Evolutionary conservation across 2,888 invertebrate genomes (phyloP).

Genomic region (Aphrophora alni): DNA sequence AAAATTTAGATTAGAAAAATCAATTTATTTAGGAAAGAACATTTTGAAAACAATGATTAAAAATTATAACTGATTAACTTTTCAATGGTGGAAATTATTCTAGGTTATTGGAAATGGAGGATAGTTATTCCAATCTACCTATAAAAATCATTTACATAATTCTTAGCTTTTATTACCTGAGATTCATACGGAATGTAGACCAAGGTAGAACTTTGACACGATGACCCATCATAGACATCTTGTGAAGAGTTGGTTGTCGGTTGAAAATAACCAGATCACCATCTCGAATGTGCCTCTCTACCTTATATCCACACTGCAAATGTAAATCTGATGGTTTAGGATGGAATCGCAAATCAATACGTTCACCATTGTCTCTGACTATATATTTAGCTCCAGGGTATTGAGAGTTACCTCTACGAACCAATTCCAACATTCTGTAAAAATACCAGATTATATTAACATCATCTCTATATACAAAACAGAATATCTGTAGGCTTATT

Average conservation of each 20-base stretch:
- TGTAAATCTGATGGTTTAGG: slow-evolving; percentile 97
- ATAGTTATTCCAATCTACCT: too few species aligned
- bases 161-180: too few species aligned
- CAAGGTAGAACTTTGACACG: slow-evolving; percentile 96
- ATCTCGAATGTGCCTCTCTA: slow-evolving; percentile 96
- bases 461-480: too few species aligned
- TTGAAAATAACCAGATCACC: slow-evolving; percentile 99
- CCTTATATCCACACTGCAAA: slow-evolving; percentile 93
- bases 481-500: too few species aligned
- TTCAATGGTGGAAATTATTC: too few species aligned
- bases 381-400: slow-evolving; percentile 99
- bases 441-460: neutral
- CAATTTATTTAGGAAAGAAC: too few species aligned
- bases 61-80: too few species aligned
- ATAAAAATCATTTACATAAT: too few species aligned
- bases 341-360: slow-evolving; percentile 97
- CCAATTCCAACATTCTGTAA: slow-evolving; percentile 83
- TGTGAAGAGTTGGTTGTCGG: slow-evolving; percentile 98
- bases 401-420: slow-evolving; percentile 95
- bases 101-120: too few species aligned
- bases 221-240: slow-evolving; percentile 99
- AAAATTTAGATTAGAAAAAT: too few species aligned
- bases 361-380: slow-evolving; percentile 96
- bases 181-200: slow-evolving; percentile 99
- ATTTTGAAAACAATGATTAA: too few species aligned